phyloP scores from a whole-genome alignment of 2,888 invertebrate genomes.

The Caenorhabditis sp. region DNA sequence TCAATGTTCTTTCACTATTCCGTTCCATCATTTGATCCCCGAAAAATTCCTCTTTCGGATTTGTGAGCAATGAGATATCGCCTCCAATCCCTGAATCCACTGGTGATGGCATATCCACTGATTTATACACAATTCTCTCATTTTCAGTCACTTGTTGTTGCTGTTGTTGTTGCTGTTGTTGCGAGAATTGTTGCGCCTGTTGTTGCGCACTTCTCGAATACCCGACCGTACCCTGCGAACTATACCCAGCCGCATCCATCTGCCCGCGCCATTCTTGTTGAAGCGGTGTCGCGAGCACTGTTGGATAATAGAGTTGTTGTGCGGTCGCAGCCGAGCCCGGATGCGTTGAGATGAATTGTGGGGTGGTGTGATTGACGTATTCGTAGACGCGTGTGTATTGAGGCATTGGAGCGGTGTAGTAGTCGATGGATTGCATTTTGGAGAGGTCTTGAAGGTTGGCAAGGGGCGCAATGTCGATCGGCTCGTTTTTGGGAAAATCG shows the following conservation, averaged over 20 bases:
- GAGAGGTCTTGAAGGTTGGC: conserved; percentile 63
- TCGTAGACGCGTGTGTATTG: conserved; percentile 50
- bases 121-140: conserved; percentile 42
- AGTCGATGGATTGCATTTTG: conserved; percentile 64
- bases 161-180: conserved; percentile 18
- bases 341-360: conserved; percentile 15
- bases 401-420: conserved; percentile 46
- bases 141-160: conserved; percentile 29
- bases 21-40: conserved; percentile 41
- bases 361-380: conserved; percentile 2
- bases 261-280: conserved; percentile 45
- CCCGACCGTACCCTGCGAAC: conserved; percentile 17
- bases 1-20: conserved; percentile 50
- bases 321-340: conserved; percentile 14
- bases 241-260: conserved; percentile 33
- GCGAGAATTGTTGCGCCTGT: conserved; percentile 4
- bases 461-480: conserved; percentile 64
- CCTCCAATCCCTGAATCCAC: conserved; percentile 84
- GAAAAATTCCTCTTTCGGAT: conserved; percentile 57
- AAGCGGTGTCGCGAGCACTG: conserved; percentile 14
- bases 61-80: conserved; percentile 60
- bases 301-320: conserved; percentile 32
- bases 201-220: conserved; percentile 11
- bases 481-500: conserved; percentile 68
- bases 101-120: conserved; percentile 82